A percentile compares a stretch with the other conserved stretches of the same genome.
phyloP scores from a whole-genome alignment of 2,113 vertebrate genomes.

The Peromyscus leucopus region DNA sequence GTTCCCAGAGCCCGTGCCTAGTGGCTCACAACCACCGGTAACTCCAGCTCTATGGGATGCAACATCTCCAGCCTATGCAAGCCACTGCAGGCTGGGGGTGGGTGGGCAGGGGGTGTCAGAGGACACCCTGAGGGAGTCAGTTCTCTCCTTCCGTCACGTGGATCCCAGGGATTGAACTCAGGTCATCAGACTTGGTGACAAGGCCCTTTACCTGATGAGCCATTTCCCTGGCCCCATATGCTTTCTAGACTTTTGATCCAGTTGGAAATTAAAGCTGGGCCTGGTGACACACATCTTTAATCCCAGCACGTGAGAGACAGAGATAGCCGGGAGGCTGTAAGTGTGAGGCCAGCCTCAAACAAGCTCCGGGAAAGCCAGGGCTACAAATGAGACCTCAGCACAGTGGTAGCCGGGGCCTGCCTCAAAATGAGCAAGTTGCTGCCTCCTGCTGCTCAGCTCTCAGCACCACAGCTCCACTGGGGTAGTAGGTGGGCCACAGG shows the following conservation, averaged over 20 bases:
- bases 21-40: not conserved
- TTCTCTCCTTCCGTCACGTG: not conserved
- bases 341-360: not conserved
- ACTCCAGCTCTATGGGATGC: not conserved
- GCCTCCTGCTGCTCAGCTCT: not conserved
- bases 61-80: not conserved
- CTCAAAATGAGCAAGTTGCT: not conserved
- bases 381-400: not conserved
- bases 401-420: not conserved
- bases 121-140: too few species aligned
- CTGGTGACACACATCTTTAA: not conserved
- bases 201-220: not conserved
- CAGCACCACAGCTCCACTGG: not conserved
- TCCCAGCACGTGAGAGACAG: not conserved
- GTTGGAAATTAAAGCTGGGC: not conserved
- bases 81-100: not conserved
- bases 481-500: too few species aligned
- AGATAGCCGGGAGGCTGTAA: not conserved
- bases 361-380: not conserved
- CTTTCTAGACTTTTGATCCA: not conserved
- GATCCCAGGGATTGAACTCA: not conserved
- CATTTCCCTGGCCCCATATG: not conserved
- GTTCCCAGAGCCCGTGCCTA: not conserved
- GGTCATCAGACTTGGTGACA: not conserved
- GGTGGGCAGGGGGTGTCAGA: too few species aligned